Base-by-base conservation (phyloP, 2,797 vertebrate species). In the Pelochelys cantorii region DNA sequence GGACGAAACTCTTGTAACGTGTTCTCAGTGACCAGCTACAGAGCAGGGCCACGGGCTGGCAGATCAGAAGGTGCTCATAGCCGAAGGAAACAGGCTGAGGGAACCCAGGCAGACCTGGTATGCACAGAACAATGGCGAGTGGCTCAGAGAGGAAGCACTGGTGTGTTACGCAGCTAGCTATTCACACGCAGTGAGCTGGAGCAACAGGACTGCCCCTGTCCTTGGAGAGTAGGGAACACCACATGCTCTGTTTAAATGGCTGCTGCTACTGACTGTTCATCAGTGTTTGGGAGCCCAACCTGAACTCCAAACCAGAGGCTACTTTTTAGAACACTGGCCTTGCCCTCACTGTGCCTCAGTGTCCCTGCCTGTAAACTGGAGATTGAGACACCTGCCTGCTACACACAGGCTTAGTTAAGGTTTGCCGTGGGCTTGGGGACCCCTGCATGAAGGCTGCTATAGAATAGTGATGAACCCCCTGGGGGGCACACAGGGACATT, bases 121-220 rank as follows among this genome's bases (percentile, higher is more conserved):
- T 11, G 5, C 42, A 52, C 29, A 14, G 68, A 77, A 48, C 74
- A 52, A 29, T 52, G 25, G 9, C 52, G 13, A 27, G 42, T 10
- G 42, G 23, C 42, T 77, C 37, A 29, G 42, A 15, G 42, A 37
- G n/a, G n/a, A 77, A 75, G n/a, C n/a, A 34, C 17, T 20, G 65
- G 31, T 65, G 65, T 34, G 42, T 48, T 8, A 48, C 42, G 8
- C 42, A 48, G 42, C 42, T 48, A 48, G 42, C 42, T 48, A 48
- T 48, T 68, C 17, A 20, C 37, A 0, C 0, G 0, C 0, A 7
- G 31, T 65, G 9, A 0, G 0, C 29, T 84, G 75, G 62, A 77
- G 56, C 57, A 59, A 59, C 57, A 59, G 57, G 57, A 59, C 31
- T 68, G 34, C 17, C n/a, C 18, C 4, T 15, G 18, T 34, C n/a